Evolutionary conservation across 2,797 vertebrate species (phyloP).

Genomic region (Thamnophis elegans): DNA sequence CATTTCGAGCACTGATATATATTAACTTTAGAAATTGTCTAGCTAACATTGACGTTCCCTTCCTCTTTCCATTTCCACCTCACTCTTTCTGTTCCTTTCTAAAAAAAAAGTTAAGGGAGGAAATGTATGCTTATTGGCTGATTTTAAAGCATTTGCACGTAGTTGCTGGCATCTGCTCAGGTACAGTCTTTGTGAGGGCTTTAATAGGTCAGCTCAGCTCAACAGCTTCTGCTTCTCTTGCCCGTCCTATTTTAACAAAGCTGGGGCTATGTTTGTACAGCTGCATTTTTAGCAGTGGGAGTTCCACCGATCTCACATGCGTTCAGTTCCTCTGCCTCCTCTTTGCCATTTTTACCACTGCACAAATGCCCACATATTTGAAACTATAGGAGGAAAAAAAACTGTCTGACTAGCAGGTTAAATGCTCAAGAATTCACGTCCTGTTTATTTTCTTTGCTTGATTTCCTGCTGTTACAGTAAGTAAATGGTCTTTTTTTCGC

Average conservation of each 20-base stretch:
- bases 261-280: slow-evolving; percentile 88
- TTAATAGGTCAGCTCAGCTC: slow-evolving; percentile 84
- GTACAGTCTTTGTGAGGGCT: slow-evolving; percentile 73
- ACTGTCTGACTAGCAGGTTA: slow-evolving; percentile 77
- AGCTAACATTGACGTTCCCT: slow-evolving; percentile 28
- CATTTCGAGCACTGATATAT: slow-evolving; percentile 33
- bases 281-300: slow-evolving; percentile 85
- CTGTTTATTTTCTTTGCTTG: slow-evolving; percentile 83
- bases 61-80: too few relatives aligned
- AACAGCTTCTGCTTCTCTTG: slow-evolving; percentile 87
- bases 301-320: slow-evolving; percentile 84
- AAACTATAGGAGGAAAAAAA: slow-evolving; percentile 70
- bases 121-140: slow-evolving; percentile 67
- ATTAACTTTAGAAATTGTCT: slow-evolving; percentile 56
- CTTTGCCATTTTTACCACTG: slow-evolving; percentile 73
- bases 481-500: slow-evolving; percentile 76
- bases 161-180: slow-evolving; percentile 75
- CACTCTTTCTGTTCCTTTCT: slow-evolving; percentile 14
- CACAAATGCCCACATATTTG: slow-evolving; percentile 75
- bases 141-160: slow-evolving; percentile 69
- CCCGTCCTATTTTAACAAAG: slow-evolving; percentile 88
- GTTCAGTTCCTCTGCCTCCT: slow-evolving; percentile 77
- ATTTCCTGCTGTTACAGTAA: slow-evolving; percentile 81
- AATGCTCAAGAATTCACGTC: slow-evolving; percentile 72
- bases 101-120: slow-evolving; percentile 2